Evolutionary conservation across 2,888 invertebrate genomes (phyloP).

Genomic region (Epistrophe grossulariae): DNA sequence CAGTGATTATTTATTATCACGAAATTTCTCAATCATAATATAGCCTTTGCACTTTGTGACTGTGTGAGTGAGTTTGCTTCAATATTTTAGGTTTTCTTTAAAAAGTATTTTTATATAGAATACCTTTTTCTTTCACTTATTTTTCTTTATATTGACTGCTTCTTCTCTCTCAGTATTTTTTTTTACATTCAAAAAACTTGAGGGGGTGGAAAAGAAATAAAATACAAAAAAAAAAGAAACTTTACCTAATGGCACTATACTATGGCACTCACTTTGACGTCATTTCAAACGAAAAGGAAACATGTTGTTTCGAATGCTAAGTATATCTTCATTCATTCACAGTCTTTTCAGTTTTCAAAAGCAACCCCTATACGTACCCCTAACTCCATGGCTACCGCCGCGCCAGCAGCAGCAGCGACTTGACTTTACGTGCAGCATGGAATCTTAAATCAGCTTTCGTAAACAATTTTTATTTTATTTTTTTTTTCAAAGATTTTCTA

Average conservation of each 20-base stretch:
- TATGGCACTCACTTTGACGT: slow-evolving; percentile 22
- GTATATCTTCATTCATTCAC: not conserved
- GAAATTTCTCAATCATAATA: slow-evolving; percentile 21
- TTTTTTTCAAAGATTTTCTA: slow-evolving; percentile 10
- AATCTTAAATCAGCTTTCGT: slow-evolving; percentile 13
- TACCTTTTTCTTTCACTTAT: not conserved
- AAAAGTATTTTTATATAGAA: not conserved
- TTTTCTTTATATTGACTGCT: not conserved
- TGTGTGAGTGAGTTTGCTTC: not conserved
- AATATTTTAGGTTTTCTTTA: not conserved
- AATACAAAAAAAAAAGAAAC: not conserved
- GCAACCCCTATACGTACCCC: too few species aligned
- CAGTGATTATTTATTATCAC: slow-evolving; percentile 21
- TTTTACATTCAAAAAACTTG: not conserved
- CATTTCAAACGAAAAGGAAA: slow-evolving; percentile 1
- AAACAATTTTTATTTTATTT: slow-evolving; percentile 12
- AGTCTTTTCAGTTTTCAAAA: not conserved
- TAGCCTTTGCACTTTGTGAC: not conserved
- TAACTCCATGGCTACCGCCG: not conserved
- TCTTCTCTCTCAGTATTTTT: not conserved
- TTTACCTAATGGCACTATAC: not conserved
- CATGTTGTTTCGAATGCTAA: not conserved
- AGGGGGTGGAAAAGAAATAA: not conserved
- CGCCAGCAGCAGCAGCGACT: too few species aligned
- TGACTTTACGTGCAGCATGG: not conserved